Evolutionary conservation across 2,113 vertebrate genomes (phyloP), one percentile per base, ranked within the genome.

Genomic region (Lota lota): DNA sequence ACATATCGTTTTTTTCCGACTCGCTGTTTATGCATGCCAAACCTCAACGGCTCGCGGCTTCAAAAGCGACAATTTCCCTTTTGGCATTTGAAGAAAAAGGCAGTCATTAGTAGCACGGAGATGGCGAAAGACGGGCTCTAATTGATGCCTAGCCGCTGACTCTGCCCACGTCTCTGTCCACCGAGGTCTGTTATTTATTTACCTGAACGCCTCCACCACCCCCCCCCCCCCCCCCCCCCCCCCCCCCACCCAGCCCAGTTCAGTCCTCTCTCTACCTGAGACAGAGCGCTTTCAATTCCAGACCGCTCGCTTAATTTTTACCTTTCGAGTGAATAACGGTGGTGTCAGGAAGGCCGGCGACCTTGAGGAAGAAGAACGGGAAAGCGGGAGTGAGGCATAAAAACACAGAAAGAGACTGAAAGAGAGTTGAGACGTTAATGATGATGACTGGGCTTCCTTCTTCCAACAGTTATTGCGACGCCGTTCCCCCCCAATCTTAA

Each of bases 131-230:
- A 77, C 82, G 81, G 20, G 47, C 71, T 72, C 81, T 87, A 87
- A 88, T 85, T 87, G 83, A 85, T 84, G 73, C 21, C 67, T 74
- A 63, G 61, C 81, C 73, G 78, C 73, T 82, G 75, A 83, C 83
- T 83, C 61, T 14, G n/a, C 58, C 20, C 68, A 70, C 51, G 12
- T 17, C 63, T 18, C 54, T 57, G 1, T 69, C 62, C 68, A 63
- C 64, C 64, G 1, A 56, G 67, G 69, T 61, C 63, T 79, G 62
- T 74, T 83, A 78, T n/a, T 87, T 87, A 83, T 85, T 87, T 87
- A 81, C 75, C 36, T 73, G 79, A 75, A 68, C 71, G 8, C 40
- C 40, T 47, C 10, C 10, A n/a, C n/a, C n/a, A n/a, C 40, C 40
- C 10, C 40, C 40, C 36, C 6, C 36, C 36, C 36, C 36, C 36